Conservation (phyloP, 2,113 vertebrate species). For the Sander vitreus region DNA sequence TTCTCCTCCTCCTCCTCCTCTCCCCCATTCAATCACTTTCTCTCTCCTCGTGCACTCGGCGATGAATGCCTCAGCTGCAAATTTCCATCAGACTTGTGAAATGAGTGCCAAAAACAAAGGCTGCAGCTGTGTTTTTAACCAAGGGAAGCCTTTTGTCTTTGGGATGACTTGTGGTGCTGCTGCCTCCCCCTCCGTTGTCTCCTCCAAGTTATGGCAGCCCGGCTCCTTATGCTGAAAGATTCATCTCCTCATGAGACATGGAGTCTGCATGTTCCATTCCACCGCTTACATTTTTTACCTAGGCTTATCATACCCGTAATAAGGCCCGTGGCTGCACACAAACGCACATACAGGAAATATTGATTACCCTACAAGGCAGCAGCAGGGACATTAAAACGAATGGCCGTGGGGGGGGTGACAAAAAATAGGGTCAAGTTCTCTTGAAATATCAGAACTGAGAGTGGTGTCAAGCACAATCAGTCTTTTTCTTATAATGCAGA, state of each 20-base stretch:
- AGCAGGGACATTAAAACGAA: constrained; percentile 19
- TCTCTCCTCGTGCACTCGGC: constrained; percentile 10
- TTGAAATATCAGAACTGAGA: constrained; percentile 35
- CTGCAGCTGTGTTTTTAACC: constrained; percentile 72
- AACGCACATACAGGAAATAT: constrained; percentile 36
- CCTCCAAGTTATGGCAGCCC: constrained; percentile 31
- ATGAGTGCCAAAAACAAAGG: constrained; percentile 70
- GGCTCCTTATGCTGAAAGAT: constrained; percentile 40
- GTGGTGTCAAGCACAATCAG: constrained; percentile 12
- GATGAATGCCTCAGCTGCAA: constrained; percentile 75
- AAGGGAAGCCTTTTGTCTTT: constrained; percentile 63
- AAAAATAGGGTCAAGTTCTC: constrained; percentile 32
- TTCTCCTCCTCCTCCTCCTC: not conserved
- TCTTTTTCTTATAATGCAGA: constrained; percentile 4
- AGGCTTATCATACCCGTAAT: constrained; percentile 44
- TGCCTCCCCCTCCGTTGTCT: constrained; percentile 33
- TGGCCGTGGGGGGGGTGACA: not conserved
- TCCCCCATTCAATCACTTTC: constrained; percentile 39
- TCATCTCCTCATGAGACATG: constrained; percentile 40
- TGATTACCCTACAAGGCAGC: constrained; percentile 51
- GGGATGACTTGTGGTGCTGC: constrained; percentile 46
- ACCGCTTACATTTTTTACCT: constrained; percentile 39
- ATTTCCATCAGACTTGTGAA: constrained; percentile 72
- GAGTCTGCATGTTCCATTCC: constrained; percentile 35
- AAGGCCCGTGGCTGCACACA: constrained; percentile 51